Base-by-base conservation (phyloP, 2,113 vertebrate genomes). In the Tilapia sparmanii region DNA sequence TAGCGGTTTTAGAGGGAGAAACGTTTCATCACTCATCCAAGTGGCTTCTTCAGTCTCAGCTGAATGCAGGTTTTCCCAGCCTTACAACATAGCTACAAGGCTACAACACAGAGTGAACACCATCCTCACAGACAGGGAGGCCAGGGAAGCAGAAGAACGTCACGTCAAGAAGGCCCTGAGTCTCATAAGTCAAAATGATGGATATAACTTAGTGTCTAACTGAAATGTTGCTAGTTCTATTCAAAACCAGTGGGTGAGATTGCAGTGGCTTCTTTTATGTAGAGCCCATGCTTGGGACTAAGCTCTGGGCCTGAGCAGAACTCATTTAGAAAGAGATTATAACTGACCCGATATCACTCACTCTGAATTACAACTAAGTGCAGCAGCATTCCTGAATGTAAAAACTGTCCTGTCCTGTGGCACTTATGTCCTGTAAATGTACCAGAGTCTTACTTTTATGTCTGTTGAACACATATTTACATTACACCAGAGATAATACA, bases 391-490 rank as follows among this genome's bases (percentile, higher is more conserved):
- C 45, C 45, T 50, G 26, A 31, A 50, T 50, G 24, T 50, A 31
- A 50, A 78, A 50, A 31, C 4, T 12, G 71, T 78, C 24, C 61
- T n/a, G 19, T 38, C 63, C 26, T 50, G 10, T 50, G 24, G 24
- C 24, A 31, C 26, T 50, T 47, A 8, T 76, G 42, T 76, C 42
- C 6, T 12, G 42, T n/a, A 78, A 31, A 78, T 78, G 10, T 12
- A 78, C 13, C 42, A 50, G 18, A 31, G 45, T 13, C 16, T 50
- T 19, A 31, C 10, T 31, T 78, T 50, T n/a, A 78, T 31, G 26
- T 47, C 45, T 8, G 26, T 31, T 78, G 15, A 50, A 78, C 45
- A 78, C 26, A 78, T 78, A 18, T 88, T 86, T 83, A 54, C 35
- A 16, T 19, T 6, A 50, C 38, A 47, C 15, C 15, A 3, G 12